Evolutionary conservation across 2,888 invertebrate species (phyloP).

Genomic region (Ischnus inquisitorius): DNA sequence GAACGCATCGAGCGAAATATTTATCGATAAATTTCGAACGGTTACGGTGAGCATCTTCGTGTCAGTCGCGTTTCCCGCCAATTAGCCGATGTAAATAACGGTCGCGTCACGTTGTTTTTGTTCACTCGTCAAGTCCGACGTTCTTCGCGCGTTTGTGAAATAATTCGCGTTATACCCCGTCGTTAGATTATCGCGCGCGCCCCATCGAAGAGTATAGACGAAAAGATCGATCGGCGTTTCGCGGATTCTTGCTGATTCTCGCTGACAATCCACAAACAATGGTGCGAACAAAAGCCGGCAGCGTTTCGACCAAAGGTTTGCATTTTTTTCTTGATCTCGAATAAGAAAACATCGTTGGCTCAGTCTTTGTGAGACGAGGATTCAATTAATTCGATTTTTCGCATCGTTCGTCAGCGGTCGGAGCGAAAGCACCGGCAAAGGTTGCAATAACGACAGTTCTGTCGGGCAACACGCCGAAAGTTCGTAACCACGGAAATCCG

Average conservation of each 20-base stretch:
- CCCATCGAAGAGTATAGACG: neutral
- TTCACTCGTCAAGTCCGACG: too few species aligned
- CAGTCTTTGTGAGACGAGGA: too few species aligned
- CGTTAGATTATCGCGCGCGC: neutral
- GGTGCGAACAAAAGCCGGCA: slow-evolving; percentile 75
- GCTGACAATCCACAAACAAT: slow-evolving; percentile 50
- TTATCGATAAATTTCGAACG: too few species aligned
- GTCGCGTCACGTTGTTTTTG: too few species aligned
- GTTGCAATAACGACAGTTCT: slow-evolving; percentile 45
- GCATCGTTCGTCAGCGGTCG: slow-evolving; percentile 68
- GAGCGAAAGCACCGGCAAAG: slow-evolving; percentile 76
- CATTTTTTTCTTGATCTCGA: neutral
- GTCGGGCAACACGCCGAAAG: slow-evolving; percentile 39
- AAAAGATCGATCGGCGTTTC: neutral
- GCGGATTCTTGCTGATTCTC: neutral
- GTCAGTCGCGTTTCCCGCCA: too few species aligned
- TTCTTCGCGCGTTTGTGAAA: too few species aligned
- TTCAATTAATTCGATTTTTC: neutral
- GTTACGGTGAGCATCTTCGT: too few species aligned
- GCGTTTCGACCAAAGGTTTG: slow-evolving; percentile 72
- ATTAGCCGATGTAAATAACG: too few species aligned
- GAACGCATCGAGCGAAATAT: too few species aligned
- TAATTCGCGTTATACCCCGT: too few species aligned
- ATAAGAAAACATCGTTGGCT: too few species aligned
- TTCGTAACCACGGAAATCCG: slow-evolving; percentile 84